These are phyloP conservation scores for Ypsolopha scabrella DNA, from an alignment of 2,888 invertebrate genomes.

Conservation along the genomic window DNA sequence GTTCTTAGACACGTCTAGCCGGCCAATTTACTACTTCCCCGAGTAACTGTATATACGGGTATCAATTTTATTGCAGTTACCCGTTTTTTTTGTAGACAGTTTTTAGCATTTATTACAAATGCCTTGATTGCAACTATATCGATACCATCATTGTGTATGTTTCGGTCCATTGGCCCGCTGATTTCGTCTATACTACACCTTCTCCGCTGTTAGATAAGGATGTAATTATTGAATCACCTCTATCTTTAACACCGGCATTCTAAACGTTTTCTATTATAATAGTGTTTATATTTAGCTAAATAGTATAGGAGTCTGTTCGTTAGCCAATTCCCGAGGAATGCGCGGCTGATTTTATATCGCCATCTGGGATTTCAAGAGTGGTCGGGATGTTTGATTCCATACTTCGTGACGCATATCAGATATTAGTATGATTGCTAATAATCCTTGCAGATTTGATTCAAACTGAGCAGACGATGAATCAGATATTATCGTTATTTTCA, in stretches of 20 bases:
- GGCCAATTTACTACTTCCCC: background rate
- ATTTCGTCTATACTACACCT: background rate
- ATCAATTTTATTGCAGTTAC: too few species aligned
- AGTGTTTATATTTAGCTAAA: background rate
- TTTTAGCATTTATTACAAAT: too few species aligned
- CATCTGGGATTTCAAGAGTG: background rate
- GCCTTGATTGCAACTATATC: background rate
- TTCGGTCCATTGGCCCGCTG: background rate
- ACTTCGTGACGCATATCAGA: background rate
- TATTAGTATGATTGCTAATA: too few species aligned
- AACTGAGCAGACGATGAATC: too few species aligned
- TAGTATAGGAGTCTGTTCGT: background rate
- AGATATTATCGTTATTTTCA: too few species aligned
- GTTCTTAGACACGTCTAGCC: too few species aligned
- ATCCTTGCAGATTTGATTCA: too few species aligned
- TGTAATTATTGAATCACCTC: too few species aligned
- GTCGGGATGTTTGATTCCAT: background rate
- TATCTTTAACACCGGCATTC: too few species aligned
- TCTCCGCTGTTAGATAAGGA: background rate
- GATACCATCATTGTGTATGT: background rate
- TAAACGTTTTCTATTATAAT: background rate
- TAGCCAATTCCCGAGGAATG: conserved; percentile 1
- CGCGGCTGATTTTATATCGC: background rate
- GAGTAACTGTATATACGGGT: too few species aligned
- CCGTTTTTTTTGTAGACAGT: too few species aligned